Evolutionary conservation across 2,888 invertebrate species (phyloP), one percentile per base, ranked within the genome.

Genomic region (Cataglyphis altisquamis): DNA sequence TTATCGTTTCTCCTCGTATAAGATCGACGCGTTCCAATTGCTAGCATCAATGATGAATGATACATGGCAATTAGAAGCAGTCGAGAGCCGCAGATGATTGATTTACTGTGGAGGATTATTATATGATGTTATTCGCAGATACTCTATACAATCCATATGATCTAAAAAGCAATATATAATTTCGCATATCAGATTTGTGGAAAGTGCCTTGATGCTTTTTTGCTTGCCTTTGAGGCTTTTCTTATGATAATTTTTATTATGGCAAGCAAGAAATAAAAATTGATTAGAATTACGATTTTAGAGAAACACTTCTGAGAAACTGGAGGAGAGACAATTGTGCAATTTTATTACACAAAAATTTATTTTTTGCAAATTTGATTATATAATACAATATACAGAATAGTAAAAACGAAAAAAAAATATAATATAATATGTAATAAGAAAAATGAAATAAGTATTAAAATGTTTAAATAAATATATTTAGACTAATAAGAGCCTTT

Each of bases 21-120:
- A 63, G 55, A 63, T 70, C 52, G 74, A 57, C 48, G 73, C 63
- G 72, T 80, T 86, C 39, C 60, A 70, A 52, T 82, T 77, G 55
- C 39, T 80, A 68, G 39, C 52, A 68, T 55, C 29, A 52, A 68
- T 82, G 85, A 85, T 72, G 36, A 74, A 86, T 86, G 73, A 60
- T 73, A 52, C 41, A 68, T 9, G 57, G 41, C 57, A 68, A 78
- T 68, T 78, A 68, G 68, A 78, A 68, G 78, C 41, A 41, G 10
- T 60, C 41, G 41, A 57, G 68, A 68, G 21, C 32, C 57, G 41
- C 57, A 32, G 36, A 68, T 78, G 78, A 78, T 78, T 60, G 68
- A 78, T 77, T 55, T 45, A 41, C 25, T 41, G 36, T 36, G 3
- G 39, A 81, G 25, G 10, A 77, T 81, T 78, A 75, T 63, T 41